Evolutionary conservation across 2,888 invertebrate species (phyloP).

Genomic region (Cosmia pyralina): DNA sequence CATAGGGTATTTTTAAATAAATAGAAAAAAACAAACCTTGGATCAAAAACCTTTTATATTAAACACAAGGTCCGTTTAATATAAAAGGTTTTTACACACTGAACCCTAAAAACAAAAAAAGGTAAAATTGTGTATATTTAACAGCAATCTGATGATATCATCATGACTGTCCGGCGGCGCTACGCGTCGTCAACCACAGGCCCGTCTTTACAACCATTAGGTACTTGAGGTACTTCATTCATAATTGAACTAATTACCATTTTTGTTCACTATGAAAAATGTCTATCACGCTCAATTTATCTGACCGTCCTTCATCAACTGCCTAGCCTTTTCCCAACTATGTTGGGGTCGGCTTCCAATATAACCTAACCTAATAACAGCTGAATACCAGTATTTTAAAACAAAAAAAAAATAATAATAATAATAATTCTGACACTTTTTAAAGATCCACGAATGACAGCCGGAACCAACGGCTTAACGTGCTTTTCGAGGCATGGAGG

Average conservation of each 20-base stretch:
- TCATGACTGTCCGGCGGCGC: conserved; percentile 66
- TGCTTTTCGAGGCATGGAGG: no score
- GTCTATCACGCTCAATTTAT: conserved; percentile 63
- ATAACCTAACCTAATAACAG: no score
- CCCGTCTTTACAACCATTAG: conserved; percentile 58
- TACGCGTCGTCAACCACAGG: conserved; percentile 68
- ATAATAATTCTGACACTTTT: no score
- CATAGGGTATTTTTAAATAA: neutral
- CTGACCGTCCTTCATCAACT: conserved; percentile 25
- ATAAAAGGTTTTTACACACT: neutral
- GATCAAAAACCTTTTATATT: neutral
- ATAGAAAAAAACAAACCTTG: neutral
- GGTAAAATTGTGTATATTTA: conserved; percentile 60
- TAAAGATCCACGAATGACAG: no score
- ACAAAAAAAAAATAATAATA: no score
- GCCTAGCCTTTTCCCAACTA: no score
- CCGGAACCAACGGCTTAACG: no score
- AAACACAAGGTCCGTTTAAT: neutral
- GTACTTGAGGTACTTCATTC: conserved; percentile 51
- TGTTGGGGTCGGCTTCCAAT: no score
- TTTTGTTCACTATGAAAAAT: conserved; percentile 51
- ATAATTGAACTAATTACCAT: conserved; percentile 53
- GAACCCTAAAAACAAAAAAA: conserved; percentile 52
- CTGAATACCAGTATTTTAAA: no score
- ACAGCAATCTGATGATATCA: conserved; percentile 69